These are phyloP conservation scores for Chaenogobius annularis DNA, from an alignment of 2,113 vertebrate species.

Conservation along the genomic window DNA sequence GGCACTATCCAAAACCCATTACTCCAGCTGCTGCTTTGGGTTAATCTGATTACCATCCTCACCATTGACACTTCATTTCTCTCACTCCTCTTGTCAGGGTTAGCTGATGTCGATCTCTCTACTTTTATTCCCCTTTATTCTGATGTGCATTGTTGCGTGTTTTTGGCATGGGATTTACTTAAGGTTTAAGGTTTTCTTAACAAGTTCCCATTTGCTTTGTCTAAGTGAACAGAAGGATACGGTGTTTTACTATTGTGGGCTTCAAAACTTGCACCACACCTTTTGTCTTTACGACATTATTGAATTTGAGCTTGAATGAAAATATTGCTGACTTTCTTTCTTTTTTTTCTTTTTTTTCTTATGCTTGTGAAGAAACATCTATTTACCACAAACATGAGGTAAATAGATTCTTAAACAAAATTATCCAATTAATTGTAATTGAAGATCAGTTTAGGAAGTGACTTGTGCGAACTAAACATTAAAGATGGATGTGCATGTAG, in stretches of 20 bases:
- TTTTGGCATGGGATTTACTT: background rate
- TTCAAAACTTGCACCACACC: constrained; percentile 56
- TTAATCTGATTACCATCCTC: constrained; percentile 63
- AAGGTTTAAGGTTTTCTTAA: no score
- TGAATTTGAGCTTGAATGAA: constrained; percentile 20
- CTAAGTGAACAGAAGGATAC: no score
- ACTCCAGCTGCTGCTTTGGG: constrained; percentile 69
- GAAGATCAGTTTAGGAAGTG: background rate
- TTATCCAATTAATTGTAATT: no score
- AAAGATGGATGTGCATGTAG: background rate
- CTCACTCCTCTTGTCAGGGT: constrained; percentile 37
- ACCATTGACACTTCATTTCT: constrained; percentile 37
- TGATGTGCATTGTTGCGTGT: background rate
- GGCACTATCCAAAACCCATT: constrained; percentile 61
- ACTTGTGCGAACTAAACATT: background rate
- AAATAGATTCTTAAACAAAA: no score
- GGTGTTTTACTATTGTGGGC: constrained; percentile 26
- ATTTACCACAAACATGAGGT: no score
- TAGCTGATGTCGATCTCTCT: constrained; percentile 27
- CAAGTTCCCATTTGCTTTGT: no score
- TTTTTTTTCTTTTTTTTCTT: no score
- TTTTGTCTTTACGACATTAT: constrained; percentile 60
- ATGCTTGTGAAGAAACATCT: no score
- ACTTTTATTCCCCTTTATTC: constrained; percentile 17
- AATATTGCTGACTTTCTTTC: no score